Conservation (phyloP, 92 coral and sea anemone species). For the Muricea muricata region DNA sequence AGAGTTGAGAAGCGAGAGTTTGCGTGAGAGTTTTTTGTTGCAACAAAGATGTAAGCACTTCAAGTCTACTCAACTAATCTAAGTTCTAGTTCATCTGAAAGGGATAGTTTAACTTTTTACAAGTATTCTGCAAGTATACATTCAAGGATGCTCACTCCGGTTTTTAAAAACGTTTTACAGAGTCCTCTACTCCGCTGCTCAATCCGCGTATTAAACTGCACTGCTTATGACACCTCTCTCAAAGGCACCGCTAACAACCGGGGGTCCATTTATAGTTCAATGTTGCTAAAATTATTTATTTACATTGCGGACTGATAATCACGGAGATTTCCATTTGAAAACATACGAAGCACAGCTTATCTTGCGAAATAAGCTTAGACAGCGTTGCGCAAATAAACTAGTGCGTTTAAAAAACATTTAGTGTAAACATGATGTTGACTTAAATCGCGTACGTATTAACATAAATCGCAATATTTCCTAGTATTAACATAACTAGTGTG, state of each 20-base stretch:
- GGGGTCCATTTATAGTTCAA: conserved; percentile 10
- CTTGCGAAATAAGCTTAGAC: not conserved
- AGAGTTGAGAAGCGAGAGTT: too few species aligned
- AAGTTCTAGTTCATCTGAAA: too few species aligned
- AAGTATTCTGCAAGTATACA: too few species aligned
- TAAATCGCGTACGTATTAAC: not conserved
- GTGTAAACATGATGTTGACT: not conserved
- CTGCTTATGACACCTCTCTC: not conserved
- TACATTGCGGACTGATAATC: not conserved
- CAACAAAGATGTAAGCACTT: too few species aligned
- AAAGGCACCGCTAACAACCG: conserved; percentile 3
- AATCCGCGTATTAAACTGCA: not conserved
- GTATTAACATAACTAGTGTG: too few species aligned
- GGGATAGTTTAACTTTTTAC: too few species aligned
- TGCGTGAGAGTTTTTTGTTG: too few species aligned
- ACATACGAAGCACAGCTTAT: not conserved
- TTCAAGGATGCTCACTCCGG: too few species aligned
- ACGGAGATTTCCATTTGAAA: not conserved
- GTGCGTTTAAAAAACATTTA: conserved; percentile 21
- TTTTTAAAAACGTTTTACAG: too few species aligned
- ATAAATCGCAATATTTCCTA: not conserved
- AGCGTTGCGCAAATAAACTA: conserved; percentile 9
- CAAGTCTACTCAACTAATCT: too few species aligned
- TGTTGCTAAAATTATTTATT: not conserved
- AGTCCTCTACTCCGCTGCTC: not conserved